Percentiles rank a stretch among this genome's conserved stretches.
Conservation (phyloP, 1,140 invertebrate genomes). For the Scylla paramamosain region DNA sequence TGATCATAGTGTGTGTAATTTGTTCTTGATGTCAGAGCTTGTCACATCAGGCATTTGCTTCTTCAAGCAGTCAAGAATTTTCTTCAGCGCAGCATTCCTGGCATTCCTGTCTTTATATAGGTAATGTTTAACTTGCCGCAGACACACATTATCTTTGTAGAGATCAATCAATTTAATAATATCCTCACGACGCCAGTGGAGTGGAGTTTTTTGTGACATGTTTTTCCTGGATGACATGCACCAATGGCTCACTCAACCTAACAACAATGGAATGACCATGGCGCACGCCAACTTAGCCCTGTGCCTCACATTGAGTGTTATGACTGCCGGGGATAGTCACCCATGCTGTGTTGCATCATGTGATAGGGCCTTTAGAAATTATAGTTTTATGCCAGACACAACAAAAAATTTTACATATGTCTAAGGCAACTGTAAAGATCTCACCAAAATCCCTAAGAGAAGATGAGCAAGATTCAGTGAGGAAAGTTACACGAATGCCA, state of each 20-base stretch:
- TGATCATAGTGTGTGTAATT: slow-evolving; percentile 40
- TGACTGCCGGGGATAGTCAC: too few species aligned
- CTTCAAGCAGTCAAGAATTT: slow-evolving; percentile 34
- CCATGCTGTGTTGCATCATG: too few species aligned
- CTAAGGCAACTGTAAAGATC: too few species aligned
- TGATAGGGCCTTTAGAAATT: too few species aligned
- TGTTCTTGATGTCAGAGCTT: slow-evolving; percentile 42
- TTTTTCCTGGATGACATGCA: neutral
- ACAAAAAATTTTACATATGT: too few species aligned
- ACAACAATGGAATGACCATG: neutral
- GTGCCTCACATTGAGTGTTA: slow-evolving; percentile 4
- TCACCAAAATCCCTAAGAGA: too few species aligned
- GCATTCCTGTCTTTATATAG: slow-evolving; percentile 30
- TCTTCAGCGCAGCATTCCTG: neutral
- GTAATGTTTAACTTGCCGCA: slow-evolving; percentile 34
- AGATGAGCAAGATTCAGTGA: too few species aligned
- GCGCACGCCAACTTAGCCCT: neutral
- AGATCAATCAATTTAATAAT: neutral
- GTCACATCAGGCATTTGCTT: slow-evolving; percentile 29
- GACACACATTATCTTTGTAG: neutral
- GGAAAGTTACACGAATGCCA: too few species aligned
- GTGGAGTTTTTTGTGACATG: neutral
- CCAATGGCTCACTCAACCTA: neutral
- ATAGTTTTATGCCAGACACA: too few species aligned
- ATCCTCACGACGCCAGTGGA: slow-evolving; percentile 38